Evolutionary conservation across 2,888 invertebrate species (phyloP), one percentile per base, ranked within the genome.

Genomic region (Drosophila kanekoi): DNA sequence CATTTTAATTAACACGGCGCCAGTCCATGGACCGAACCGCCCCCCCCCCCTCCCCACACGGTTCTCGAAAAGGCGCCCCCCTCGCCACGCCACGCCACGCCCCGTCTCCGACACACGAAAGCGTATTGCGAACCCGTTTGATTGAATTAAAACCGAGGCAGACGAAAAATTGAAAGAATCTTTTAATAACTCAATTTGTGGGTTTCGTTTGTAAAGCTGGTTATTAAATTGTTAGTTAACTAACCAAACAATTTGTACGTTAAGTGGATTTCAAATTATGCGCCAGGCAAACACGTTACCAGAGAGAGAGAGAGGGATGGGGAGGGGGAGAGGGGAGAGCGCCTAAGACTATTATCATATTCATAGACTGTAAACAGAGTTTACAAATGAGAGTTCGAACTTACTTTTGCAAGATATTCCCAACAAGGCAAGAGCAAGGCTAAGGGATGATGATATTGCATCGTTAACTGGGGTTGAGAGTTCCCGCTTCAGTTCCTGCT

Each of bases 1-100:
- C 88, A 89, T 87, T 89, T 89, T 87, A 85, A 89, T 87, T 81
- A 89, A 89, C 82, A 56, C 72, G 81, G 79, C 87, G 87, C 89
- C 87, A 88, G 66, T 47, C 57, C 88, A 63, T 58, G 74, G 63
- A 64, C 68, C 41, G 69, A 51, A 16, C 56, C 74, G 13, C 45
- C 37, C 16, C 14, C 41, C 23, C 23, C 1, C 37, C 40, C 56
- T n/a, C n/a, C n/a, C n/a, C n/a, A n/a, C n/a, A n/a, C n/a, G 48
- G 13, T 47, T 45, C 51, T 62, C 35, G 33, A 32, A 60, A 37
- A 37, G 13, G 35, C 8, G 2, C 23, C 23, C 1, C 37, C 40
- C 56, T n/a, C n/a, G n/a, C n/a, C n/a, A n/a, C n/a, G n/a, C n/a
- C n/a, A n/a, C n/a, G n/a, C n/a, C n/a, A 18, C 18, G 3, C 18